Percentiles rank a stretch among this genome's conserved stretches.
Evolutionary conservation across 2,113 vertebrate genomes (phyloP).

Genomic region (Cyprinodon tularosa): DNA sequence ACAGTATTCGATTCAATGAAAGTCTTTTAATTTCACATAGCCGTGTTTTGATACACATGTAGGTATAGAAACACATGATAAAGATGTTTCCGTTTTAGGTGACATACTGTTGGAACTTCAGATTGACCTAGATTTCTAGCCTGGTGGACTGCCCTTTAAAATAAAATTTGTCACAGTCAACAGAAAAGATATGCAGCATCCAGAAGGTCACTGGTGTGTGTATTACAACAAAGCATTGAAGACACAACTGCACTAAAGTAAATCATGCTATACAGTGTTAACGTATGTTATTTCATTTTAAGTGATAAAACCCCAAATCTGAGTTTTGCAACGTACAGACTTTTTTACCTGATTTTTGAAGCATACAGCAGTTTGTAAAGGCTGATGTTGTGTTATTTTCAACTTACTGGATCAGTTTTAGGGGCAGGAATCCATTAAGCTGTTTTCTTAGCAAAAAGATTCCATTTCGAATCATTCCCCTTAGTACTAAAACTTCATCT

Average conservation of each 20-base stretch:
- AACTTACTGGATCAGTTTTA: background rate
- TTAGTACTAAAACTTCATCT: constrained; percentile 11
- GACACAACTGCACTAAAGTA: background rate
- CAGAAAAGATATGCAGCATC: background rate
- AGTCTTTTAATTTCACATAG: background rate
- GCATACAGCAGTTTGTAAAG: background rate
- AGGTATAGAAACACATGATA: background rate
- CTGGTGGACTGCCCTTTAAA: background rate
- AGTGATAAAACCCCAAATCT: no score
- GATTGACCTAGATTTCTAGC: background rate
- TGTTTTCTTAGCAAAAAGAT: constrained; percentile 9
- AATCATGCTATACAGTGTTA: no score
- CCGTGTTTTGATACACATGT: background rate
- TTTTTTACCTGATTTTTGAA: background rate
- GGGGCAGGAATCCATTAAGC: background rate
- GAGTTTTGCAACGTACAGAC: no score
- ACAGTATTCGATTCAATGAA: background rate
- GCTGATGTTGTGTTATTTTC: background rate
- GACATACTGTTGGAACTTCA: background rate
- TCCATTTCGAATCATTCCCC: constrained; percentile 13
- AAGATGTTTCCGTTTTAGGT: background rate
- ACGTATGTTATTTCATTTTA: no score
- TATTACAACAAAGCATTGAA: background rate
- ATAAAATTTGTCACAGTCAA: background rate
- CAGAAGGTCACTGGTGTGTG: background rate